A percentile compares a stretch with the other conserved stretches of the same genome.
Conservation (phyloP, 2,888 invertebrate species). For the Drosophila austrosaltans region DNA sequence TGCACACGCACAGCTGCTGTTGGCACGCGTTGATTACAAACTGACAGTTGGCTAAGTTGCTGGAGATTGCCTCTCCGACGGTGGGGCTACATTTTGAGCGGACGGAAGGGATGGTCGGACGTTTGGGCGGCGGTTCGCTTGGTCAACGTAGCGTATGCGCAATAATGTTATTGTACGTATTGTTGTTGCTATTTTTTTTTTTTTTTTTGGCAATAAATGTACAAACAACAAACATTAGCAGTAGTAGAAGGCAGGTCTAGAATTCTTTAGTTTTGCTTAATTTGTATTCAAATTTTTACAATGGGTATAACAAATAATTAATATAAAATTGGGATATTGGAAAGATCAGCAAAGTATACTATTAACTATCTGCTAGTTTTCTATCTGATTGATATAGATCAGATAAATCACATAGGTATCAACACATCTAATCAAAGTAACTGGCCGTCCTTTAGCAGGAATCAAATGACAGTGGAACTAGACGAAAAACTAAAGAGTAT, state of each 20-base stretch:
- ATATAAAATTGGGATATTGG: too few relatives aligned
- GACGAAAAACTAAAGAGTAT: neutral
- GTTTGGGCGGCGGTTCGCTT: neutral
- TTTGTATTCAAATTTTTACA: constrained; percentile 19
- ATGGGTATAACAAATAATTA: neutral
- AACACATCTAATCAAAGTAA: too few relatives aligned
- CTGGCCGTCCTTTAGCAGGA: too few relatives aligned
- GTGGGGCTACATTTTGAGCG: constrained; percentile 10
- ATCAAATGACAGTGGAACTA: too few relatives aligned
- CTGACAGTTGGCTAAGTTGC: constrained; percentile 54
- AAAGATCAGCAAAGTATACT: neutral
- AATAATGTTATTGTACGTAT: constrained; percentile 41
- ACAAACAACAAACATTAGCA: constrained; percentile 54
- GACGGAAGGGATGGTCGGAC: neutral
- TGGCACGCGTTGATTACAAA: constrained; percentile 64
- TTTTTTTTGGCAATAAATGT: constrained; percentile 61
- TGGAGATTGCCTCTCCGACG: constrained; percentile 31
- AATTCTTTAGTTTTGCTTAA: constrained; percentile 48
- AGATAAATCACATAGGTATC: too few relatives aligned
- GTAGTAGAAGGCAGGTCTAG: constrained; percentile 35
- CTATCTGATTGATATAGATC: too few relatives aligned
- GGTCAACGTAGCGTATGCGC: constrained; percentile 68
- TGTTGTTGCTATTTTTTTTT: neutral
- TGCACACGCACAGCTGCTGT: constrained; percentile 56
- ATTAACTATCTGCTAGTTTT: too few relatives aligned